These are phyloP conservation scores for Trimorus sp. DNA, from an alignment of 2,888 invertebrate species.

Conservation along the genomic window DNA sequence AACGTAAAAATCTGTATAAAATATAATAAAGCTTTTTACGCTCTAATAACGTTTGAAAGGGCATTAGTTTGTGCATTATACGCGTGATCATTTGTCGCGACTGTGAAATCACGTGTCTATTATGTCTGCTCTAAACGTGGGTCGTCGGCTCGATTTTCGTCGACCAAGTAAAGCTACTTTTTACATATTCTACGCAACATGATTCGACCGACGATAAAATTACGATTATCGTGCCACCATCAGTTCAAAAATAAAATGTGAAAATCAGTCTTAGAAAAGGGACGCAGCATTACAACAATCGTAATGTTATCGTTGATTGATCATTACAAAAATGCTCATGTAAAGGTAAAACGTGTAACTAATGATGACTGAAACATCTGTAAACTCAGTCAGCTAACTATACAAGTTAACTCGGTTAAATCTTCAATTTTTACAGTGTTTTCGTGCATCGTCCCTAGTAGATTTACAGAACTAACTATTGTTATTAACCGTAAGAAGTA, in stretches of 20 bases:
- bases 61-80: conserved; percentile 20
- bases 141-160: neutral
- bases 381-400: too few relatives aligned
- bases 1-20: conserved; percentile 27
- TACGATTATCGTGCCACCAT: conserved; percentile 2
- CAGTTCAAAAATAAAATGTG: conserved; percentile 9
- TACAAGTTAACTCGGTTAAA: neutral
- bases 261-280: conserved; percentile 33
- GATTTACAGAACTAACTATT: conserved; percentile 14
- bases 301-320: conserved; percentile 4
- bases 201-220: conserved; percentile 10
- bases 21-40: conserved; percentile 27
- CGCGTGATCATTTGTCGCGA: neutral
- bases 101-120: conserved; percentile 31
- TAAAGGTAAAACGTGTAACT: neutral
- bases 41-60: neutral
- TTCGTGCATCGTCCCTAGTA: conserved; percentile 13
- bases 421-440: conserved; percentile 4
- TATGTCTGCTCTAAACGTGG: conserved; percentile 2
- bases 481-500: conserved; percentile 5
- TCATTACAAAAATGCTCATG: neutral
- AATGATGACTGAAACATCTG: neutral
- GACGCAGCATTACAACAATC: conserved; percentile 10
- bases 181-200: neutral
- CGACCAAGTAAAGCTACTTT: neutral